Evolutionary conservation across 1,140 invertebrate species (phyloP).

Genomic region (Bombus pascuorum): DNA sequence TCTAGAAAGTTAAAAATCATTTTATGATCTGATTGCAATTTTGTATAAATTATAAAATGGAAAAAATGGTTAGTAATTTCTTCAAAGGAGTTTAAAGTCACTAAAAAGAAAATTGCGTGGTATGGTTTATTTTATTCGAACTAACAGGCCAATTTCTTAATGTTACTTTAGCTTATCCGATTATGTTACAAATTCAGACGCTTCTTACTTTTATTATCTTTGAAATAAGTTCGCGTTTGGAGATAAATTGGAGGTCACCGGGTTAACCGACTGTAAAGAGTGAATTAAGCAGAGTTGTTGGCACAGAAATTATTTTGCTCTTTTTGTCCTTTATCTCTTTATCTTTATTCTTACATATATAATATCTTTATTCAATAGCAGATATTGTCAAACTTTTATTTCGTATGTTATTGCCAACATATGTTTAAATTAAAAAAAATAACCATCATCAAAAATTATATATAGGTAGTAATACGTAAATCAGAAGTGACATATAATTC

Average conservation of each 20-base stretch:
- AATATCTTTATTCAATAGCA: neutral
- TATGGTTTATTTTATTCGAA: neutral
- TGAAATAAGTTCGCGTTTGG: constrained; percentile 19
- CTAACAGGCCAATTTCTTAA: neutral
- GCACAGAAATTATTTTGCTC: neutral
- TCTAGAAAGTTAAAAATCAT: neutral
- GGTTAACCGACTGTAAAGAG: neutral
- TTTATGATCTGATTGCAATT: neutral
- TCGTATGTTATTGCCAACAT: neutral
- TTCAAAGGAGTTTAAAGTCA: neutral
- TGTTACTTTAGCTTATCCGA: constrained; percentile 11
- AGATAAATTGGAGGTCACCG: constrained; percentile 13
- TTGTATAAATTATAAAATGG: neutral
- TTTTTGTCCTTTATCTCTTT: neutral
- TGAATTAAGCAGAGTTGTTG: neutral
- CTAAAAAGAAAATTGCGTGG: neutral
- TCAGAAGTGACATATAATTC: neutral
- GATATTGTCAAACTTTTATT: neutral
- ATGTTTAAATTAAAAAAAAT: neutral
- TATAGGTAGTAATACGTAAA: neutral
- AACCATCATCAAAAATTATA: neutral
- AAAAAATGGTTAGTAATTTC: neutral
- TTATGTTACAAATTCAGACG: neutral
- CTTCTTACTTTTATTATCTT: neutral
- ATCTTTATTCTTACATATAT: no score